Evolutionary conservation across 2,113 vertebrate species (phyloP).

Genomic region (Stegastes partitus): DNA sequence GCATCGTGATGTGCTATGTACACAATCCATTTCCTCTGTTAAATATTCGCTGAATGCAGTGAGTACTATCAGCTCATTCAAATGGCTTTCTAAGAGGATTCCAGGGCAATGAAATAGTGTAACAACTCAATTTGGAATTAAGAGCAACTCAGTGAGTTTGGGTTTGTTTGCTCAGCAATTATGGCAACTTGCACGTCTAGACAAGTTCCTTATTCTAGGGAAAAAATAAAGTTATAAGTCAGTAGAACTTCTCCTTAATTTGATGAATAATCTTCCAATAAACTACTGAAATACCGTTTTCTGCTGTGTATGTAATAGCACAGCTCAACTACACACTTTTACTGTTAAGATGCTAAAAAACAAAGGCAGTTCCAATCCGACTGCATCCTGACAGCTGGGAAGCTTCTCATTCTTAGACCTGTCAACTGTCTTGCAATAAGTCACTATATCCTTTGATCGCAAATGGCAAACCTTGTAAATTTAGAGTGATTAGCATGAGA

Average conservation of each 20-base stretch:
- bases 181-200: not conserved
- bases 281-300: no score
- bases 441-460: no score
- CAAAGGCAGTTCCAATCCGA: not conserved
- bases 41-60: not conserved
- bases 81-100: not conserved
- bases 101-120: not conserved
- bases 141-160: conserved; percentile 2
- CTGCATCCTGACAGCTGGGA: not conserved
- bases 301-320: no score
- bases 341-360: conserved; percentile 2
- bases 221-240: no score
- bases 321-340: not conserved
- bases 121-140: conserved; percentile 6
- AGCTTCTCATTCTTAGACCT: not conserved
- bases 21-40: no score
- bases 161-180: not conserved
- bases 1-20: no score
- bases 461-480: not conserved
- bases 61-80: not conserved
- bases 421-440: no score
- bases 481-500: not conserved
- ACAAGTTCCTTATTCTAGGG: conserved; percentile 5
- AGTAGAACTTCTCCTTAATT: no score
- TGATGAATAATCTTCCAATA: no score